Percentiles rank a stretch among this genome's conserved stretches.
Conservation (phyloP, 2,113 vertebrate species). For the Dasyprocta punctata region DNA sequence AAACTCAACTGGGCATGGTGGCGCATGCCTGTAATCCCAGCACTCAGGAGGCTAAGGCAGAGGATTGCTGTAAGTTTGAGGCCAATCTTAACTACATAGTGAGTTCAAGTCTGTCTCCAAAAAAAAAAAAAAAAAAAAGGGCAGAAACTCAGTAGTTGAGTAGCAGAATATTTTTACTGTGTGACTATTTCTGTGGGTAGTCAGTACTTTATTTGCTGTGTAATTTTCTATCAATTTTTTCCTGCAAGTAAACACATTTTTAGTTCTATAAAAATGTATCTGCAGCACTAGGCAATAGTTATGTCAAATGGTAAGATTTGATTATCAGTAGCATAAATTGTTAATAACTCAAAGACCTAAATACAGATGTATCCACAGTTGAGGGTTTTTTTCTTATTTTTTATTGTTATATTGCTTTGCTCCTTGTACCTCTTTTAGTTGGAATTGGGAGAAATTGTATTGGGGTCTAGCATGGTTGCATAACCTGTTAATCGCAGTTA, state of each 20-base stretch:
- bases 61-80: not conserved
- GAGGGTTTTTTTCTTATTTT: constrained; percentile 32
- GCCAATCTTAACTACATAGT: not conserved
- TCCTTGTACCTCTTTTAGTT: not conserved
- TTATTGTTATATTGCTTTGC: not conserved
- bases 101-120: not conserved
- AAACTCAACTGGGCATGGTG: not conserved
- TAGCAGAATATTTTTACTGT: not conserved
- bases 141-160: not conserved
- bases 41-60: not conserved
- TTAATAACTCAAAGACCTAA: not conserved
- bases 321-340: not conserved
- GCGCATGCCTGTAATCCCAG: not conserved
- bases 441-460: not conserved
- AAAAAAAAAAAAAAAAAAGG: not conserved
- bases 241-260: not conserved
- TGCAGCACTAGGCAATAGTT: not conserved
- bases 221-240: not conserved
- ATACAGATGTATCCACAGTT: not conserved
- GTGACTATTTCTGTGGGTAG: not conserved
- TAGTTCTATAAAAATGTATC: constrained; percentile 14
- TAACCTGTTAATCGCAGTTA: not conserved
- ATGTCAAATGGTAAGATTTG: not conserved
- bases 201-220: not conserved
- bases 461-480: not conserved